Conservation (phyloP, 2,113 vertebrate genomes). For the Clupea harengus region DNA sequence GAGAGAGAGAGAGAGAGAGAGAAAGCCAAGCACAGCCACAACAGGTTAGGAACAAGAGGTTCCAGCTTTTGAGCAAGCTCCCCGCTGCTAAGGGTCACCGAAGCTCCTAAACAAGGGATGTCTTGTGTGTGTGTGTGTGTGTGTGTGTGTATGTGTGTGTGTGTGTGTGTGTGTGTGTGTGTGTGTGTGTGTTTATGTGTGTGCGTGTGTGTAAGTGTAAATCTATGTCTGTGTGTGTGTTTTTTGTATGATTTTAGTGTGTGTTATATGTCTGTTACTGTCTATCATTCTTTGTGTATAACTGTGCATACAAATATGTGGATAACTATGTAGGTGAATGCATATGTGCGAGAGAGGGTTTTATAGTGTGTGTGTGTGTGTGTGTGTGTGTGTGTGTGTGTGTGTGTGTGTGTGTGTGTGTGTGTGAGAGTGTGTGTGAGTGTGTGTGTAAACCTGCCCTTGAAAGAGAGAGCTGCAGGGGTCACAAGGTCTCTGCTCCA, state of each 20-base stretch:
- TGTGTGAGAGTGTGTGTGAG: background rate
- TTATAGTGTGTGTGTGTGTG: background rate
- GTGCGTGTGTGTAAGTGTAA: background rate
- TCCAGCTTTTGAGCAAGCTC: too few species aligned
- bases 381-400: too few species aligned
- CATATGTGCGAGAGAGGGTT: background rate
- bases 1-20: too few species aligned
- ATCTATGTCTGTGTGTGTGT: background rate
- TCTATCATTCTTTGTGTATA: background rate
- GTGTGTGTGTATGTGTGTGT: constrained; percentile 5
- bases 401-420: background rate
- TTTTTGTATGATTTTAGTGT: too few species aligned
- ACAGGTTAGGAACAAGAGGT: too few species aligned
- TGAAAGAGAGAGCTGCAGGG: constrained; percentile 41
- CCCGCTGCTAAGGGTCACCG: too few species aligned
- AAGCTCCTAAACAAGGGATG: too few species aligned
- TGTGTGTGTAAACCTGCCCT: constrained; percentile 55
- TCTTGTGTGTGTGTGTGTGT: background rate
- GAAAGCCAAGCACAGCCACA: too few species aligned
- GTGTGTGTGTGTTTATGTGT: background rate
- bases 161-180: background rate
- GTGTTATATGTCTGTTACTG: too few species aligned
- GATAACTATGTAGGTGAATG: background rate
- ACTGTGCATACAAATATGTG: background rate
- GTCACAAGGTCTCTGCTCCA: background rate